These are phyloP conservation scores for Ridgeia piscesae DNA, from an alignment of 1,140 invertebrate genomes.

Conservation along the genomic window DNA sequence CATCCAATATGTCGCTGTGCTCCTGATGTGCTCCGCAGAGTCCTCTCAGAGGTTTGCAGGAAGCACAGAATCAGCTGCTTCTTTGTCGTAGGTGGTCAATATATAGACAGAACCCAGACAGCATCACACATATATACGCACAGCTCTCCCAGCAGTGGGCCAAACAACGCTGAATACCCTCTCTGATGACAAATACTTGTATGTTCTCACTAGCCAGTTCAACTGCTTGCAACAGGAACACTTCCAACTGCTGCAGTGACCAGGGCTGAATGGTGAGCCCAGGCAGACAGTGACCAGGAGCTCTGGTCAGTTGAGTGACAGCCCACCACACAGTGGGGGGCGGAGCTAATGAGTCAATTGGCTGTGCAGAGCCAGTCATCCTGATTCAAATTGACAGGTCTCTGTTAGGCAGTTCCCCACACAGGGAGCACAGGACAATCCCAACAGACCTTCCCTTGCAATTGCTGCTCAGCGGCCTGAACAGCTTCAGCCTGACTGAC, in stretches of 20 bases:
- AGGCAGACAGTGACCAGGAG: neutral
- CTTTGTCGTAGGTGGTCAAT: no score
- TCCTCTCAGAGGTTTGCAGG: neutral
- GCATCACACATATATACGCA: neutral
- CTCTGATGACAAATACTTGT: neutral
- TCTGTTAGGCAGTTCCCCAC: neutral
- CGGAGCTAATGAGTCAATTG: neutral
- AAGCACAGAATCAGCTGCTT: neutral
- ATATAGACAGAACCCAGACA: neutral
- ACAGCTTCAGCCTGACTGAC: neutral
- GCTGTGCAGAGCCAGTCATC: neutral
- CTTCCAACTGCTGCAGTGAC: neutral
- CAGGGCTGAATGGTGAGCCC: neutral
- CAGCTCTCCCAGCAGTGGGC: neutral
- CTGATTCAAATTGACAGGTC: conserved; percentile 5
- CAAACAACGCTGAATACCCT: neutral
- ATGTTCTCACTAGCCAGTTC: neutral
- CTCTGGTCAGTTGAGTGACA: neutral
- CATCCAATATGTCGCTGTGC: neutral
- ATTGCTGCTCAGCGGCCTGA: neutral
- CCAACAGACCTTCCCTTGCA: neutral
- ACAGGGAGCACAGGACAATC: neutral
- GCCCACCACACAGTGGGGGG: neutral
- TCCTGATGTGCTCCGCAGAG: neutral
- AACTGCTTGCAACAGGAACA: neutral